Base-by-base conservation (phyloP, 92 coral and sea anemone species). In the Palythoa grandis region DNA sequence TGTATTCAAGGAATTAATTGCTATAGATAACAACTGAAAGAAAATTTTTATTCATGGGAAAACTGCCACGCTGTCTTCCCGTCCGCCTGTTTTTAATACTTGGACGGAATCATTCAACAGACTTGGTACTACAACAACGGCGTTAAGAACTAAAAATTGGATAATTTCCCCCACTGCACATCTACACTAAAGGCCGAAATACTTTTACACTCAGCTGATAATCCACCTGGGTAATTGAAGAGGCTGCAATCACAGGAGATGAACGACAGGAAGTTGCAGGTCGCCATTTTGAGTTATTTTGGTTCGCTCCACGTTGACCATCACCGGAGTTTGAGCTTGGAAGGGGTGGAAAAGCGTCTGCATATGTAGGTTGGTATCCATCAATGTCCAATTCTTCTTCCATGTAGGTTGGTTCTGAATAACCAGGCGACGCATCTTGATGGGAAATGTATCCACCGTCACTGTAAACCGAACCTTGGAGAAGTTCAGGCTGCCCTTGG, bases 301-400 rank as follows among this genome's bases (percentile, higher is more conserved):
- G 92, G 52, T 92, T 77, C 54, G 88, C 89, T 68, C 87, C 86
- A 37, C 87, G 98, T 25, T 92, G 90, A 25, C 87, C 93, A 87
- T 91, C 90, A n/a, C 93, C 92, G 23, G 91, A 89, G 70, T 89
- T 91, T 4, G 99, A 87, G 80, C 94, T 90, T 9, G 99, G 99
- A 16, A 97, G 88, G 5, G 98, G 98, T 65, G 99, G 99, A 71
- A 97, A 97, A 0, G 99, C 99, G 76, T 97, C 99, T 83, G 98
- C 99, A 88, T 97, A 97, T 0, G 99, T 97, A 39, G 99, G 99
- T 24, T 93, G 96, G 76, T 97, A 97, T 58, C 99, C 99, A 39
- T 97, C 99, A 67, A 93, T 48, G 82, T 90, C 97, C 40, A 89
- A 69, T 61, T 91, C 95, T 76, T 88, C 90, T 68, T 88, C 91